phyloP scores from a whole-genome alignment of 2,888 invertebrate species.

The Crepidodera aurea region DNA sequence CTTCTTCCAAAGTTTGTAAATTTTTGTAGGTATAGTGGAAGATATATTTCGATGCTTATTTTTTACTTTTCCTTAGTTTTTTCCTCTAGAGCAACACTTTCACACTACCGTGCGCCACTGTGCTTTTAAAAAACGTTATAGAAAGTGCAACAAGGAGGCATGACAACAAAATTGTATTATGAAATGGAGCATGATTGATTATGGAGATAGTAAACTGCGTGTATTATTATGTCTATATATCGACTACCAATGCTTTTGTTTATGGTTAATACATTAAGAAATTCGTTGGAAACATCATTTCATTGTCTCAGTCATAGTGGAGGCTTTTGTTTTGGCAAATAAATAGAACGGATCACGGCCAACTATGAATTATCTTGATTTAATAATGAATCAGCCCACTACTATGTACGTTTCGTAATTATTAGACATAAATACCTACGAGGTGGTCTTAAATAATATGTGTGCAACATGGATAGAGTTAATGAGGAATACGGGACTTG shows the following conservation, averaged over 20 bases:
- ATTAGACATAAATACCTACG: too few relatives aligned
- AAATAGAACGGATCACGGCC: not conserved
- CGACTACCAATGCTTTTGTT: not conserved
- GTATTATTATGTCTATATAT: not conserved
- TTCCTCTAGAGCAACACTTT: too few relatives aligned
- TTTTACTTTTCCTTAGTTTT: too few relatives aligned
- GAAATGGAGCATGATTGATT: slow-evolving; percentile 1
- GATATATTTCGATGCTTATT: too few relatives aligned
- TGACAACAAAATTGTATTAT: not conserved
- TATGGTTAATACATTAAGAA: not conserved
- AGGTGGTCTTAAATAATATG: too few relatives aligned
- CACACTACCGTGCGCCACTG: not conserved
- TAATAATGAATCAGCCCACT: too few relatives aligned
- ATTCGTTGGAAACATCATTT: not conserved
- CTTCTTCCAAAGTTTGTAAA: too few relatives aligned
- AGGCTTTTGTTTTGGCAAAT: not conserved
- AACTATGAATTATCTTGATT: not conserved
- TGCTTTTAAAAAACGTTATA: not conserved
- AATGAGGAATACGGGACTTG: too few relatives aligned
- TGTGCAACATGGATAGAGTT: too few relatives aligned
- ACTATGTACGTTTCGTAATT: too few relatives aligned
- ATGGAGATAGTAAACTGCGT: not conserved
- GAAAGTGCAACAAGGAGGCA: not conserved
- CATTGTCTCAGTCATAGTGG: not conserved
- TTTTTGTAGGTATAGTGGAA: too few relatives aligned